These are phyloP conservation scores for Drosophila persimilis DNA, from an alignment of 1,140 invertebrate species.

Conservation along the genomic window DNA sequence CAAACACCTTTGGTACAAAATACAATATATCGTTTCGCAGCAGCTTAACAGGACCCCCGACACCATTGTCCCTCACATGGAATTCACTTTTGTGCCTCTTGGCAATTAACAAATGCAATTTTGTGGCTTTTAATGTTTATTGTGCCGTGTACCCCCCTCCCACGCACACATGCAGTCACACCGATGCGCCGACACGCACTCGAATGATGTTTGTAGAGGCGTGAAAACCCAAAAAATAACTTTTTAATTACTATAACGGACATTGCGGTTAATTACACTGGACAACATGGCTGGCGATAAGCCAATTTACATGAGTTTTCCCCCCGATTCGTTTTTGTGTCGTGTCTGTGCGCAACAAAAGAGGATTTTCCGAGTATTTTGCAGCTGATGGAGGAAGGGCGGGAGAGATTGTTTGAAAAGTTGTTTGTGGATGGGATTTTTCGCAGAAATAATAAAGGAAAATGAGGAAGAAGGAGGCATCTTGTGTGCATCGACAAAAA, in stretches of 20 bases:
- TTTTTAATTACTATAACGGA: slow-evolving; percentile 56
- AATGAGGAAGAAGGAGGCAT: too few relatives aligned
- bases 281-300: slow-evolving; percentile 42
- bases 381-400: too few relatives aligned
- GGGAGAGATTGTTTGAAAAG: too few relatives aligned
- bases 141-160: slow-evolving; percentile 1
- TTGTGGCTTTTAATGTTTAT: slow-evolving; percentile 57
- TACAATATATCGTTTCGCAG: too few relatives aligned
- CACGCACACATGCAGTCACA: too few relatives aligned
- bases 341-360: neutral
- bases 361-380: too few relatives aligned
- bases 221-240: slow-evolving; percentile 59
- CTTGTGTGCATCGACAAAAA: too few relatives aligned
- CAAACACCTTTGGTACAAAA: too few relatives aligned
- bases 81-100: slow-evolving; percentile 42
- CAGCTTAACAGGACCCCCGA: slow-evolving; percentile 1
- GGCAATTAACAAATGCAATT: slow-evolving; percentile 70
- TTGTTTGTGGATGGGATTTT: too few relatives aligned
- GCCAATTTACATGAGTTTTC: slow-evolving; percentile 32
- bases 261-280: slow-evolving; percentile 52
- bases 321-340: neutral
- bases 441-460: too few relatives aligned
- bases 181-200: neutral
- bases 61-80: neutral
- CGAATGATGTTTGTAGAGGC: slow-evolving; percentile 35